Evolutionary conservation across 1,140 invertebrate genomes (phyloP).

Genomic region (Drosophila willistoni): DNA sequence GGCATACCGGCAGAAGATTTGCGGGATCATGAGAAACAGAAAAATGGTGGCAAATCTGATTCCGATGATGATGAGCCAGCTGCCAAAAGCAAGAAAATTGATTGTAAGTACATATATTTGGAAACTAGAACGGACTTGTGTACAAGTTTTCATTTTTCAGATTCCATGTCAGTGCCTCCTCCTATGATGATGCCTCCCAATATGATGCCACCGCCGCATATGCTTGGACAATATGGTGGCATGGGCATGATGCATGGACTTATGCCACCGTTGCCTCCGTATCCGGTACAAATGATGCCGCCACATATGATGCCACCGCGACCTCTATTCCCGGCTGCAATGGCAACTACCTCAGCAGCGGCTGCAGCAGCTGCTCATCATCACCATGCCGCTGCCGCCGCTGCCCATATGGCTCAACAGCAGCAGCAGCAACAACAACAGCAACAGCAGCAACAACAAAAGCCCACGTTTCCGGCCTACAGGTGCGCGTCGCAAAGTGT

Average conservation of each 20-base stretch:
- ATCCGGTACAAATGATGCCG: slow-evolving; percentile 85
- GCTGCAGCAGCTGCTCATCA: slow-evolving; percentile 68
- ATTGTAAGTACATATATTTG: slow-evolving; percentile 83
- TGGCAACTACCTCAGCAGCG: slow-evolving; percentile 86
- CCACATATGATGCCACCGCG: slow-evolving; percentile 89
- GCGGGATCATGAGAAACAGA: slow-evolving; percentile 96
- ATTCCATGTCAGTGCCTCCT: slow-evolving; percentile 83
- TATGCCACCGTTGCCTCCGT: slow-evolving; percentile 85
- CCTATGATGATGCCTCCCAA: slow-evolving; percentile 85
- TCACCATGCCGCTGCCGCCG: slow-evolving; percentile 80
- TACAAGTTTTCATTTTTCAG: slow-evolving; percentile 14
- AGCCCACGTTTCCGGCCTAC: slow-evolving; percentile 92
- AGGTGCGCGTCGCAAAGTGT: slow-evolving; percentile 83
- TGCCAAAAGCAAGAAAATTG: slow-evolving; percentile 88
- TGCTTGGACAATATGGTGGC: slow-evolving; percentile 85
- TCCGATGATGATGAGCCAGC: slow-evolving; percentile 92
- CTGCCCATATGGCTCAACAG: slow-evolving; percentile 82
- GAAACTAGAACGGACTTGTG: background rate
- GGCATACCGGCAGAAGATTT: slow-evolving; percentile 98
- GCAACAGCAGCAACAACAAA: slow-evolving; percentile 72
- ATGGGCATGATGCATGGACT: slow-evolving; percentile 84
- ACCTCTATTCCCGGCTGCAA: slow-evolving; percentile 91
- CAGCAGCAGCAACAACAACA: slow-evolving; percentile 43
- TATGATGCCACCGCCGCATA: slow-evolving; percentile 86
- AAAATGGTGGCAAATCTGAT: slow-evolving; percentile 87